These are phyloP conservation scores for Lepilemur septentrionalis DNA, from an alignment of 2,797 vertebrate genomes.

Conservation along the genomic window DNA sequence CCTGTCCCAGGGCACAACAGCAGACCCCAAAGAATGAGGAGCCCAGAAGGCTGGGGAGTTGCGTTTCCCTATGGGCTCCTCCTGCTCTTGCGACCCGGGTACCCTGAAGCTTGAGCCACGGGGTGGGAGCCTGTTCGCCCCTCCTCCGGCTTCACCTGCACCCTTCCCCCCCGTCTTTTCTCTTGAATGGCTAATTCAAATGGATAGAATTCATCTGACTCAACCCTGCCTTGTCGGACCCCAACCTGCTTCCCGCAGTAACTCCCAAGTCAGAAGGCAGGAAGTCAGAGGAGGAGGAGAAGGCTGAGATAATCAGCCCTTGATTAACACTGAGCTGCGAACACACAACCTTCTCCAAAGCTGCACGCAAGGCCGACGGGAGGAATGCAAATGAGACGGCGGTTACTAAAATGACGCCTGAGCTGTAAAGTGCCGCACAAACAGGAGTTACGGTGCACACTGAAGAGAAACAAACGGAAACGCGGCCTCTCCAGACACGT, in stretches of 20 bases:
- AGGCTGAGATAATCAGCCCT: neutral
- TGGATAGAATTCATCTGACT: neutral
- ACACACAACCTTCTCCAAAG: neutral
- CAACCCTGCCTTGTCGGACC: neutral
- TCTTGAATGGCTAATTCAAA: neutral
- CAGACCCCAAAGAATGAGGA: too few relatives aligned
- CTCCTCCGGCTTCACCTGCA: neutral
- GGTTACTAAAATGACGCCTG: neutral
- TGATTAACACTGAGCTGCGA: slow-evolving; percentile 29
- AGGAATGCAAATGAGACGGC: neutral
- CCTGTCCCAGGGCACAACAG: too few relatives aligned
- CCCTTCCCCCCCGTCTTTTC: neutral
- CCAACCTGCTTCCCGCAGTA: neutral
- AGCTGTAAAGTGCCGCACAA: neutral
- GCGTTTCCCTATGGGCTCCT: too few relatives aligned
- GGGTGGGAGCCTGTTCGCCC: too few relatives aligned
- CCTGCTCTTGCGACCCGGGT: too few relatives aligned
- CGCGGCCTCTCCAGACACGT: neutral
- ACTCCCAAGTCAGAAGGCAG: neutral
- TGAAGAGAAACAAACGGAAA: neutral
- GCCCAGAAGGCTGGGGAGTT: too few relatives aligned
- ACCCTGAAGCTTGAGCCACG: too few relatives aligned
- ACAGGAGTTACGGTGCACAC: neutral
- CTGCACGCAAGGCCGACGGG: neutral
- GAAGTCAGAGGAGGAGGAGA: slow-evolving; percentile 14